Percentiles rank a stretch among this genome's conserved stretches.
These are phyloP conservation scores for Chaetodon trifascialis DNA, from an alignment of 2,113 vertebrate species.

Conservation along the genomic window DNA sequence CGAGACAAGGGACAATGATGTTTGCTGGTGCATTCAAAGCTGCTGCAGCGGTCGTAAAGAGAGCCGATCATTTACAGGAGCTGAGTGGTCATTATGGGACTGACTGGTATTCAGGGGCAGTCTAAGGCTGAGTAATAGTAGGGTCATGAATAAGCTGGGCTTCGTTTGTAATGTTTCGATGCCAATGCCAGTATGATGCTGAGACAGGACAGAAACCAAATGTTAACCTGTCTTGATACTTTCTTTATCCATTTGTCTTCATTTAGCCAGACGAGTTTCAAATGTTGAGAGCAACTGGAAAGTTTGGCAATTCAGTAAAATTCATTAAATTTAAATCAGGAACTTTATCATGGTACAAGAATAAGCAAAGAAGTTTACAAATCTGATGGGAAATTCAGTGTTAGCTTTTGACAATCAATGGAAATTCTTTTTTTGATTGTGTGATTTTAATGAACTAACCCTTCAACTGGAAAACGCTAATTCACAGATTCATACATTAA, in stretches of 20 bases:
- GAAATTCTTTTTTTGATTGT: no score
- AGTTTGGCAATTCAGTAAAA: background rate
- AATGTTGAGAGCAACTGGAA: background rate
- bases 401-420: no score
- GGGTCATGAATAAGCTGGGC: background rate
- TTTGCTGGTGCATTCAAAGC: constrained; percentile 34
- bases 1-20: constrained; percentile 29
- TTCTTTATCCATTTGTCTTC: background rate
- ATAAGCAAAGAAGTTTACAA: background rate
- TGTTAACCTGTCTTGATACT: background rate
- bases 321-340: background rate
- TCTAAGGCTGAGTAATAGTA: background rate
- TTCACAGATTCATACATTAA: background rate
- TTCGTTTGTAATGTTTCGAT: background rate
- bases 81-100: background rate
- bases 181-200: background rate
- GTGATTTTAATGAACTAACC: no score
- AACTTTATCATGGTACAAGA: no score
- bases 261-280: no score
- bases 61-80: constrained; percentile 9
- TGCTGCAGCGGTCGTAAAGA: background rate
- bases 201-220: background rate
- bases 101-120: background rate
- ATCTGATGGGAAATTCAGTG: no score
- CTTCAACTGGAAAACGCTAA: background rate